Base-by-base conservation (phyloP, 2,888 invertebrate genomes). In the Agriopis aurantiaria region DNA sequence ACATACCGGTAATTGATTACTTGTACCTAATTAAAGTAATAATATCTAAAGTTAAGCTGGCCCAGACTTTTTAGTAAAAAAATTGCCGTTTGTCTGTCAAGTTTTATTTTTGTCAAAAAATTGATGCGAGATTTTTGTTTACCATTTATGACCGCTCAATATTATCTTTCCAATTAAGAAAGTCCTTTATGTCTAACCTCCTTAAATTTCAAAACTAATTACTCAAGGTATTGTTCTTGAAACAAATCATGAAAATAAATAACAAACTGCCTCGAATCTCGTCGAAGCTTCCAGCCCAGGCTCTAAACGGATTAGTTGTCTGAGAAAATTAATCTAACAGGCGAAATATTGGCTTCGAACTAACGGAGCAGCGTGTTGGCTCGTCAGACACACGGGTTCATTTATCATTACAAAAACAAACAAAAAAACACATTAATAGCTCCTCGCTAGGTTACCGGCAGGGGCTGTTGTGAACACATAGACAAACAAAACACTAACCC, bases 291-390 rank as follows among this genome's bases (percentile, higher is more conserved):
- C 14, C 41, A 52, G 57, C 2, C 41, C 41, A 51, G 51, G 59
- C 41, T n/a, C 53, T 65, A 56, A 65, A 65, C 61, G 14, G 57
- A 65, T 65, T 65, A 51, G 64, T 55, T 60, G 65, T 65, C 61
- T 69, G 61, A 61, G 57, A 61, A 41, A 57, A 69, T 65, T 61
- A 65, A 52, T 62, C 46, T 58, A 65, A 52, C 52, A 49, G 10
- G 23, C 56, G 60, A 69, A 57, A 48, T 65, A 69, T 69, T 65
- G 57, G 61, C 46, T 69, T 48, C 33, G 17, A 64, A 59, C 53
- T 63, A 61, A 12, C 14, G 14, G 51, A 60, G 56, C 41, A 1
- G 40, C 14, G 0, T 5, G 43, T 14, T 57, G 14, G 11, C 14
- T 7, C 9, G 57, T 45, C 57, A 11, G 45, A 3, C 17, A n/a